Percentiles rank a stretch among this genome's conserved stretches.
These are phyloP conservation scores for Pristionchus arcanus DNA, from an alignment of 2,888 invertebrate species.

Conservation along the genomic window DNA sequence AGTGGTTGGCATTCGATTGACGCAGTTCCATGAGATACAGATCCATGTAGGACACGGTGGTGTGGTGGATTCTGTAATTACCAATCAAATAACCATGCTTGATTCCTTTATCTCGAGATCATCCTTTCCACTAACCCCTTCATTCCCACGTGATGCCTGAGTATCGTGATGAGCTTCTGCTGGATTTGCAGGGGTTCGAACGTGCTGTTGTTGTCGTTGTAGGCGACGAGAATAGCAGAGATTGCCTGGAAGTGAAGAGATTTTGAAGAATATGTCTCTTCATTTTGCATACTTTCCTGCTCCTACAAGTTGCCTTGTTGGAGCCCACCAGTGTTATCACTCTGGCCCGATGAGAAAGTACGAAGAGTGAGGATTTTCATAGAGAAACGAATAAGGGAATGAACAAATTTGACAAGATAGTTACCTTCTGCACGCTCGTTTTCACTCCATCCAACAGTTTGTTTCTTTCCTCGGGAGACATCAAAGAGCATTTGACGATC, in stretches of 20 bases:
- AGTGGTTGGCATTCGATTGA: not conserved
- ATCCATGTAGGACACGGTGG: not conserved
- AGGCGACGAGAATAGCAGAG: not conserved
- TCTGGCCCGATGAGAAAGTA: too few species aligned
- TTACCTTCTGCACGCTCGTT: not conserved
- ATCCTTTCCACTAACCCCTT: not conserved
- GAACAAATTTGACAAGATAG: not conserved
- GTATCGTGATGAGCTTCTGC: not conserved
- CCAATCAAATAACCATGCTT: too few species aligned
- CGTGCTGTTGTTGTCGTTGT: not conserved
- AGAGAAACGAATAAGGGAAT: not conserved
- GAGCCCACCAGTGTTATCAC: too few species aligned
- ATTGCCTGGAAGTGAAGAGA: not conserved
- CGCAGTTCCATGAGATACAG: not conserved
- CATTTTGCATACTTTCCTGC: not conserved
- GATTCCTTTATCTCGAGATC: too few species aligned
- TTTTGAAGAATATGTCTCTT: not conserved
- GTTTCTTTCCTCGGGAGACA: not conserved
- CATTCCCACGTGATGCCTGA: not conserved
- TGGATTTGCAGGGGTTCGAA: not conserved
- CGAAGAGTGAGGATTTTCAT: not conserved
- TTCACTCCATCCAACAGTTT: constrained; percentile 18
- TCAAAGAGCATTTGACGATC: constrained; percentile 6
- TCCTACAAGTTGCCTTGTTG: too few species aligned
- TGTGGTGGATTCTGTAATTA: not conserved